These are phyloP conservation scores for Harmothoe impar DNA, from an alignment of 2,888 invertebrate genomes.

Conservation along the genomic window DNA sequence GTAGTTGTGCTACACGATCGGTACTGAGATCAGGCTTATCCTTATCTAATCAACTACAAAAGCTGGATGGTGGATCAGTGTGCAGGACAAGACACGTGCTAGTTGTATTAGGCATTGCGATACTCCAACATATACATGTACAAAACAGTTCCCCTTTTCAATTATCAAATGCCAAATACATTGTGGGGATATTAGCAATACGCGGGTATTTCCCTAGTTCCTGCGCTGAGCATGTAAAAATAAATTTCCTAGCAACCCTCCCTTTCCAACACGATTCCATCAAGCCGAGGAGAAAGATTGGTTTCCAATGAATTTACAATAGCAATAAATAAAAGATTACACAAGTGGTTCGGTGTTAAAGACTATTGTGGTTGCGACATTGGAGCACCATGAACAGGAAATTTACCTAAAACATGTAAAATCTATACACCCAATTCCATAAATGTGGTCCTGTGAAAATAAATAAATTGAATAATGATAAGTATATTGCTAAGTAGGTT, in stretches of 20 bases:
- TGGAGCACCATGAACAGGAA: conserved; percentile 23
- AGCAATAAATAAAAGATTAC: conserved; percentile 30
- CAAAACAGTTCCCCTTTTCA: too few relatives aligned
- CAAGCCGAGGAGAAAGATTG: not conserved
- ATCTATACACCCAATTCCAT: not conserved
- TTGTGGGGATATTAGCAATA: too few relatives aligned
- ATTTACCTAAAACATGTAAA: conserved; percentile 2
- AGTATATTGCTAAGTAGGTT: not conserved
- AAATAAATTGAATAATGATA: not conserved
- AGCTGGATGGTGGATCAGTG: too few relatives aligned
- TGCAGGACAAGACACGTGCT: too few relatives aligned
- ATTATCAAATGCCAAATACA: too few relatives aligned
- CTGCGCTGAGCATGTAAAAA: not conserved
- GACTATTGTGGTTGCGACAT: not conserved
- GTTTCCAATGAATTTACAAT: not conserved
- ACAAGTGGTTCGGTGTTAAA: not conserved
- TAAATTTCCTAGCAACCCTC: not conserved
- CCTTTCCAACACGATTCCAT: not conserved
- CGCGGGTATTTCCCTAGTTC: not conserved
- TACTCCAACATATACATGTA: too few relatives aligned
- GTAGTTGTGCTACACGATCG: not conserved
- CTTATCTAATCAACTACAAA: too few relatives aligned
- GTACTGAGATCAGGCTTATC: not conserved
- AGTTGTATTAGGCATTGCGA: too few relatives aligned
- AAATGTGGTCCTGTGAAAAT: not conserved